Evolutionary conservation across 2,113 vertebrate species (phyloP), one percentile per base, ranked within the genome.

Genomic region (Fregata magnificens): DNA sequence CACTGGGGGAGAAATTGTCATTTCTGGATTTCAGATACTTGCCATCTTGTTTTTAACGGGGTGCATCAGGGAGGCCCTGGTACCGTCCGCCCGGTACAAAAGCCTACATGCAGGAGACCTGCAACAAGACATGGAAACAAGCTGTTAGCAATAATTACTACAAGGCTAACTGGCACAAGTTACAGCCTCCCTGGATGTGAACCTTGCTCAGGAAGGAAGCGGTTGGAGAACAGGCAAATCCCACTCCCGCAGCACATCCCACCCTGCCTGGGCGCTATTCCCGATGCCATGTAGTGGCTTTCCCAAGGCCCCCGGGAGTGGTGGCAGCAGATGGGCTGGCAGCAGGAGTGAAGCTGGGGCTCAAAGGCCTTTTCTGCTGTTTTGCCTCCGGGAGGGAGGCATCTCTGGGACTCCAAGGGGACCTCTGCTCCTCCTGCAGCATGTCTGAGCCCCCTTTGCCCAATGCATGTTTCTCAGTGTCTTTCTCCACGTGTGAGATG

Each of bases 131-230:
- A 83, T 3, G 36, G 83, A 85, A 95, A 88, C 95, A 94, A 96
- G 96, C 96, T 97, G 95, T 95, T 95, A 73, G 89, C 91, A 56
- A 13, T 88, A 94, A 96, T 95, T 96, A 66, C 81, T 92, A 97
- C 95, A 94, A 53, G 92, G 85, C 65, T 24, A 38, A 76, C 95
- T 96, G 97, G 96, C 96, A 88, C 3, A 19, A 79, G 45, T 25
- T 73, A 17, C 88, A 77, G 50, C 90, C 85, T 91, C 82, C 56
- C 93, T 88, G 92, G 94, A 52, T 50, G n/a, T 42, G 87, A 94
- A 59, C 92, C 73, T 45, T 95, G 88, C 62, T 95, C 8, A 0
- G 69, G 69, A 91, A 70, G 72, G 79, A 82, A 71, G 77, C 89
- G 49, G 36, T 10, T 82, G 70, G 61, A 95, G 81, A 82, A 47